Evolutionary conservation across 2,113 vertebrate species (phyloP).

Genomic region (Myotis lucifugus): DNA sequence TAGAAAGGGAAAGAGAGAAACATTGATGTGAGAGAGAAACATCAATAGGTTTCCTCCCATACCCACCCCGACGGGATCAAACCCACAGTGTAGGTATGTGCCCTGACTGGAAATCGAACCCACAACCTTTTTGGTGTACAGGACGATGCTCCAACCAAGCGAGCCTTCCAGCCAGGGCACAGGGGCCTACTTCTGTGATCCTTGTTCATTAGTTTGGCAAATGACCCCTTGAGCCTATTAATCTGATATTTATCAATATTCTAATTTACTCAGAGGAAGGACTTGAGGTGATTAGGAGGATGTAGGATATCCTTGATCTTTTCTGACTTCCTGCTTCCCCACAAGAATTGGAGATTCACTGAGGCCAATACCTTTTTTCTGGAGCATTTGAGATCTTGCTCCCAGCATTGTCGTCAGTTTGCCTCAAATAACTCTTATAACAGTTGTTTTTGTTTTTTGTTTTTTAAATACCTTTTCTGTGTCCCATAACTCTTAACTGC

Average conservation of each 20-base stretch:
- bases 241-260: not conserved
- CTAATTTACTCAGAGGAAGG: constrained; percentile 1
- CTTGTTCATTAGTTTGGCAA: not conserved
- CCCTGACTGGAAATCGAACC: not conserved
- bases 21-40: not conserved
- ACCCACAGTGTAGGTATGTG: no score
- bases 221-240: not conserved
- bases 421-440: not conserved
- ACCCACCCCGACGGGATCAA: no score
- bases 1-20: no score
- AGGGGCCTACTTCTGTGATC: not conserved
- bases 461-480: not conserved
- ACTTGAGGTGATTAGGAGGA: not conserved
- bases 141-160: not conserved
- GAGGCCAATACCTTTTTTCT: not conserved
- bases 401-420: not conserved
- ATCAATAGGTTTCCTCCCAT: not conserved
- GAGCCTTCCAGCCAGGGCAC: not conserved
- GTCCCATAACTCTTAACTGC: not conserved
- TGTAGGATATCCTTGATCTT: not conserved
- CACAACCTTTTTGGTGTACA: not conserved
- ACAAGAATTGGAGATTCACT: not conserved
- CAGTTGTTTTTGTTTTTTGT: not conserved
- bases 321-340: not conserved
- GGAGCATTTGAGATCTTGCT: not conserved